Evolutionary conservation across 2,797 vertebrate genomes (phyloP).

Genomic region (Enteromius treurensis): DNA sequence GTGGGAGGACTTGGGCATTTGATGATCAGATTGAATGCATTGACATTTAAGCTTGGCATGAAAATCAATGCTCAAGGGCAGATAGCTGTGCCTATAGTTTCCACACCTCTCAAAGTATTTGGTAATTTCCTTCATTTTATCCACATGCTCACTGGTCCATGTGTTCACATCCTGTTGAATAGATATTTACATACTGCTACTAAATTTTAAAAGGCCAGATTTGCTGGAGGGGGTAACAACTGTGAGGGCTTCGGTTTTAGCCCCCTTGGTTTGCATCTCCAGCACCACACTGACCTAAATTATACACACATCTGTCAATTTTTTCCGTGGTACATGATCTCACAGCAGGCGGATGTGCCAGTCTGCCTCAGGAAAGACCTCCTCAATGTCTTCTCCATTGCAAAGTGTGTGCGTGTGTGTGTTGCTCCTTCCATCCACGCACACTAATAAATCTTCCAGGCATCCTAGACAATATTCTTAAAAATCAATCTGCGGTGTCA

Average conservation of each 20-base stretch:
- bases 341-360: slow-evolving; percentile 61
- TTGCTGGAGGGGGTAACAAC: slow-evolving; percentile 13
- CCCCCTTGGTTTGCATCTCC: slow-evolving; percentile 18
- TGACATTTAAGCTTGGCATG: slow-evolving; percentile 72
- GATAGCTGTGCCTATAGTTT: slow-evolving; percentile 64
- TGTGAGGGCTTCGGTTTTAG: slow-evolving; percentile 18
- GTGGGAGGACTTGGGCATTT: slow-evolving; percentile 61
- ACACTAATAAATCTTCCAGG: slow-evolving; percentile 62
- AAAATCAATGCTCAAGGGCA: slow-evolving; percentile 74
- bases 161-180: slow-evolving; percentile 67
- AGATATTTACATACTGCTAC: slow-evolving; percentile 54
- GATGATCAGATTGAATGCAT: slow-evolving; percentile 75
- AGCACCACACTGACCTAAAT: slow-evolving; percentile 20
- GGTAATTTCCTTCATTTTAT: slow-evolving; percentile 71
- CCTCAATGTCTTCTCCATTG: slow-evolving; percentile 48
- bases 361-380: slow-evolving; percentile 66
- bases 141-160: slow-evolving; percentile 57
- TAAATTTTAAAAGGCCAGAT: slow-evolving; percentile 44
- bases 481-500: slow-evolving; percentile 69
- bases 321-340: slow-evolving; percentile 45
- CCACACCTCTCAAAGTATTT: slow-evolving; percentile 70
- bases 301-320: slow-evolving; percentile 50
- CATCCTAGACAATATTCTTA: slow-evolving; percentile 58
- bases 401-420: slow-evolving; percentile 20
- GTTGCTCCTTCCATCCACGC: slow-evolving; percentile 18